Conservation (phyloP, 2,797 vertebrate species). For the Clarias fuscus region DNA sequence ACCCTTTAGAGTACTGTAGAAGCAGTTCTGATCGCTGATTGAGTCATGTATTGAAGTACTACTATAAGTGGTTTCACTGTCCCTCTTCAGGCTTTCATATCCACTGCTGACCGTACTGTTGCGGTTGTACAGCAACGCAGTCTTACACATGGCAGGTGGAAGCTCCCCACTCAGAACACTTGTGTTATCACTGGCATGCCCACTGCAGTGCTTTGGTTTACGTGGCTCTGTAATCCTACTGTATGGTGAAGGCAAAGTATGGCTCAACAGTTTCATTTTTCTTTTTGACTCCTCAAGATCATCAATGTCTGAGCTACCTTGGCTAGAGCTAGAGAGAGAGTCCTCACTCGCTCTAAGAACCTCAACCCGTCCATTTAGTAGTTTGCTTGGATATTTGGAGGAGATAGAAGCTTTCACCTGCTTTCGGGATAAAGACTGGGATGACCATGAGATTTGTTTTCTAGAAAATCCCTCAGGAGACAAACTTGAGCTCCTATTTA, state of each 20-base stretch:
- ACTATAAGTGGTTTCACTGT: slow-evolving; percentile 91
- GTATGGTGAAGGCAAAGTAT: slow-evolving; percentile 86
- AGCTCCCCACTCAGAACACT: slow-evolving; percentile 90
- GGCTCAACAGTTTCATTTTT: slow-evolving; percentile 66
- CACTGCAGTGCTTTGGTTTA: slow-evolving; percentile 82
- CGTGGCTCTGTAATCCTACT: slow-evolving; percentile 90
- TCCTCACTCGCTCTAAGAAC: slow-evolving; percentile 76
- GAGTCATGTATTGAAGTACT: slow-evolving; percentile 87
- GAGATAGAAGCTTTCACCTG: slow-evolving; percentile 81
- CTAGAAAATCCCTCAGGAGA: slow-evolving; percentile 72
- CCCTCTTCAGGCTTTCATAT: slow-evolving; percentile 93
- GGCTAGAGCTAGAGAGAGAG: slow-evolving; percentile 66
- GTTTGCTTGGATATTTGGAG: slow-evolving; percentile 83
- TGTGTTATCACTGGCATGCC: slow-evolving; percentile 89
- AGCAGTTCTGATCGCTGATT: slow-evolving; percentile 88
- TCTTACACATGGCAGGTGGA: slow-evolving; percentile 97
- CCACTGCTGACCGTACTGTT: slow-evolving; percentile 92
- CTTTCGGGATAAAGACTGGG: slow-evolving; percentile 83
- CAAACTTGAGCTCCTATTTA: slow-evolving; percentile 83
- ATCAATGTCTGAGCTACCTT: slow-evolving; percentile 71
- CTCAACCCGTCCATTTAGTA: slow-evolving; percentile 88
- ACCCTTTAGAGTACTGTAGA: slow-evolving; percentile 74
- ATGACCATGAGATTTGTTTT: slow-evolving; percentile 78
- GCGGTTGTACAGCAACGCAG: slow-evolving; percentile 84
- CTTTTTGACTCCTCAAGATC: slow-evolving; percentile 59